Percentiles rank a stretch among this genome's conserved stretches.
Evolutionary conservation across 2,797 vertebrate species (phyloP).

Genomic region (Mormyrops attenuatus): DNA sequence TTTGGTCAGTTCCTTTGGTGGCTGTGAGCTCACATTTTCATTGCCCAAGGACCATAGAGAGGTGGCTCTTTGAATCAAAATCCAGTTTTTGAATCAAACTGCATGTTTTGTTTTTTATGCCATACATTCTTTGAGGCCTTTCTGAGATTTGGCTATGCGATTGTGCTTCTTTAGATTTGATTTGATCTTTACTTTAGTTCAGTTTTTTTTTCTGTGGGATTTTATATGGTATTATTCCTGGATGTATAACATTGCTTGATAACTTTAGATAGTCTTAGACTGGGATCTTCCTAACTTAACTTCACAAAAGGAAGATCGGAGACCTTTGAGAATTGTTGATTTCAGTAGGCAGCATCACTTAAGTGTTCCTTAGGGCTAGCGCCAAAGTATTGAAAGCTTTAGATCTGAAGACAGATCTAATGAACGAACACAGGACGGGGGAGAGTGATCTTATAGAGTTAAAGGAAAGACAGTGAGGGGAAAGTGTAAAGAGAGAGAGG

Average conservation of each 20-base stretch:
- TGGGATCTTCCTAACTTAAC: constrained; percentile 13
- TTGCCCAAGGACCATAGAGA: background rate
- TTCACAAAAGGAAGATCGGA: constrained; percentile 11
- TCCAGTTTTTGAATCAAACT: constrained; percentile 10
- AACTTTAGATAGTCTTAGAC: background rate
- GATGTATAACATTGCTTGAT: constrained; percentile 1
- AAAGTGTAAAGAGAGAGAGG: background rate
- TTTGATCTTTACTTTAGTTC: constrained; percentile 9
- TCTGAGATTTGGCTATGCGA: background rate
- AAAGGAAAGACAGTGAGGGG: constrained; percentile 18
- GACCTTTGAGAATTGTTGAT: constrained; percentile 12
- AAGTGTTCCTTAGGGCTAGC: constrained; percentile 9
- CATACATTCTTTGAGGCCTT: background rate
- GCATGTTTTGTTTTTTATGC: background rate
- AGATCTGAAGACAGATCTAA: constrained; percentile 17
- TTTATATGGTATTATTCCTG: constrained; percentile 10
- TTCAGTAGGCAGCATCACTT: background rate
- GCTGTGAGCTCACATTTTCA: background rate
- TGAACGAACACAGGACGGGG: background rate
- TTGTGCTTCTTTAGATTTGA: constrained; percentile 9
- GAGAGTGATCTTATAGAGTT: constrained; percentile 16
- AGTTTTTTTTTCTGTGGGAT: constrained; percentile 3
- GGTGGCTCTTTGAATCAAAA: background rate
- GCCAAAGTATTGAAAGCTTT: background rate
- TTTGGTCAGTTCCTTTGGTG: background rate